Base-by-base conservation (phyloP, 2,113 vertebrate species). In the Anseranas semipalmata region DNA sequence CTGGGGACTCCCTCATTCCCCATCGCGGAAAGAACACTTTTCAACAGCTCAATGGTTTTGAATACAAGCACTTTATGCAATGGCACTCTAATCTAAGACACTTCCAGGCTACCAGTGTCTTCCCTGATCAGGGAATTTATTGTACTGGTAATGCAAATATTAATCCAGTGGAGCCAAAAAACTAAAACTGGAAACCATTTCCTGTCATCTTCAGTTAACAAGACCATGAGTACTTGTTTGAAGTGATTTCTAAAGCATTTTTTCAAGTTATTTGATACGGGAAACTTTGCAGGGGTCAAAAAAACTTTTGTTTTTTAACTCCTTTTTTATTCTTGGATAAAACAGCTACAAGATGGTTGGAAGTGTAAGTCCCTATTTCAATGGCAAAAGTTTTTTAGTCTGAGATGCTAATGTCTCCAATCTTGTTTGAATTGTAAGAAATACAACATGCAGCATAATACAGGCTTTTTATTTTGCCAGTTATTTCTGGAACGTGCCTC, bases 41-140 rank as follows among this genome's bases (percentile, higher is more conserved):
- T 10, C 46, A 91, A 91, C 73, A 84, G 87, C 95, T 90, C 85
- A 84, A 24, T 93, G 94, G 77, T 93, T 97, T 94, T 88, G 83
- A 96, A 95, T 87, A 92, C 96, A 97, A 98, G 98, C 98, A 98
- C 98, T 98, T 98, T 98, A 98, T 60, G 88, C 48, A 77, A 95
- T 37, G 94, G 73, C 94, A 89, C 91, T 87, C 91, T 94, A 52
- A 86, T 92, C 82, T 85, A 75, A 97, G 96, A 94, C 85, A 13
- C 95, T 97, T 95, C 80, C 95, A 87, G 93, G 62, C 76, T 88
- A 83, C 93, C 96, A 37, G 96, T 94, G 68, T 90, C 93, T 94
- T 92, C 87, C 95, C 87, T 78, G 35, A 1, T 17, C 33, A 9
- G 92, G 94, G 94, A 71, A 39, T 92, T 94, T 56, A 0, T 72